phyloP scores from a whole-genome alignment of 2,797 vertebrate genomes.

The Platyrinchus mystaceus region DNA sequence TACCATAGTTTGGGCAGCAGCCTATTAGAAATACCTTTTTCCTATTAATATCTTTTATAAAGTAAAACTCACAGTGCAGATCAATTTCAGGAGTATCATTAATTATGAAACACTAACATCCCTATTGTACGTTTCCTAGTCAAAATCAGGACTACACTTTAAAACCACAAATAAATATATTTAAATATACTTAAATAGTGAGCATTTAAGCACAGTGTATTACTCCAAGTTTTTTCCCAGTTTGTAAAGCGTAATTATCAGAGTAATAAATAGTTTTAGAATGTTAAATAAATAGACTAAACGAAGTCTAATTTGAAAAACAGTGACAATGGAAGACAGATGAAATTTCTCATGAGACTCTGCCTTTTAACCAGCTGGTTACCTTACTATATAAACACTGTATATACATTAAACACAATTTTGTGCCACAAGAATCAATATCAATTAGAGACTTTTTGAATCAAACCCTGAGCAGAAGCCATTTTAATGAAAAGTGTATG shows the following conservation, averaged over 20 bases:
- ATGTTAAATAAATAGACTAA: background rate
- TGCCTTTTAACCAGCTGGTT: background rate
- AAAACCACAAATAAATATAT: background rate
- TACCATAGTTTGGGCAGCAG: background rate
- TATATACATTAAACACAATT: slow-evolving; percentile 1
- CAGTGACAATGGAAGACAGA: rapidly evolving
- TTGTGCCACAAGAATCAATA: slow-evolving; percentile 23
- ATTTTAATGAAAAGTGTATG: slow-evolving; percentile 55
- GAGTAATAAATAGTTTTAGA: background rate
- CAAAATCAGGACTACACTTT: background rate
- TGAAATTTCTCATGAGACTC: background rate
- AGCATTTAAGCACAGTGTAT: background rate
- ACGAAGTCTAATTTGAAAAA: background rate
- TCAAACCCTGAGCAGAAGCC: background rate
- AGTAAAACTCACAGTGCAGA: background rate
- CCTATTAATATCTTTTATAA: background rate
- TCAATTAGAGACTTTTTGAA: slow-evolving; percentile 23
- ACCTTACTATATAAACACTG: slow-evolving; percentile 1
- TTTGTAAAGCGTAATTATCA: background rate
- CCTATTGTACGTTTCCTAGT: background rate
- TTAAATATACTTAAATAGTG: background rate
- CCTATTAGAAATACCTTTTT: background rate
- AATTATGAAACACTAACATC: background rate
- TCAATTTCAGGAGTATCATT: background rate
- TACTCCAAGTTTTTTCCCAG: background rate